Conservation (phyloP, 2,888 invertebrate species). For the Sminthurides aquaticus region DNA sequence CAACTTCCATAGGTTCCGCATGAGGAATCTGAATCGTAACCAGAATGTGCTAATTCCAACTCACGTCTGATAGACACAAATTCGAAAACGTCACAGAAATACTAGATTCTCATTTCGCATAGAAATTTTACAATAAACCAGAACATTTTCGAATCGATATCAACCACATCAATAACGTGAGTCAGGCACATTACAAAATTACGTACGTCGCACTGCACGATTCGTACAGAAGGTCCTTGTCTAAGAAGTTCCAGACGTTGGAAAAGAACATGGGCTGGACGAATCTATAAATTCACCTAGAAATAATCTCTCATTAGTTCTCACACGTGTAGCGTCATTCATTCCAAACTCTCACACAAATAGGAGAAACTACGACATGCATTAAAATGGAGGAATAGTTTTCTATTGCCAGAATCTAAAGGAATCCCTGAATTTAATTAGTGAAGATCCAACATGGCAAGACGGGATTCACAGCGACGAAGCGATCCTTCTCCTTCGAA, state of each 20-base stretch:
- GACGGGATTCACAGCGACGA: neutral
- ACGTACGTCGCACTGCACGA: too few relatives aligned
- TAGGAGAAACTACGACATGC: neutral
- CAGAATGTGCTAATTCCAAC: neutral
- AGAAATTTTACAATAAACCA: neutral
- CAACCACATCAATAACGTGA: too few relatives aligned
- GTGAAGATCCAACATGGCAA: neutral
- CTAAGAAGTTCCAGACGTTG: neutral
- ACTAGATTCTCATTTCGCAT: too few relatives aligned
- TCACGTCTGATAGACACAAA: too few relatives aligned
- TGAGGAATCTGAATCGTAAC: neutral
- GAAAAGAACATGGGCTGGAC: neutral
- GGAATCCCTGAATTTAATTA: neutral
- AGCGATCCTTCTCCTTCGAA: neutral
- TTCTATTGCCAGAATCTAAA: neutral
- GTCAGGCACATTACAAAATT: too few relatives aligned
- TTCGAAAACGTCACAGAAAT: too few relatives aligned
- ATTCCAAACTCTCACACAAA: conserved; percentile 9
- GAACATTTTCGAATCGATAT: neutral
- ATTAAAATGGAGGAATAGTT: neutral
- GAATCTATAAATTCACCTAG: conserved; percentile 40
- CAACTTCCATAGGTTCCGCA: neutral
- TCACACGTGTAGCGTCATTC: conserved; percentile 37
- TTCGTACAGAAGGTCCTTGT: neutral
- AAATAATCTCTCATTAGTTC: conserved; percentile 43